Conservation (phyloP, 2,797 vertebrate genomes). For the Molossus molossus region DNA sequence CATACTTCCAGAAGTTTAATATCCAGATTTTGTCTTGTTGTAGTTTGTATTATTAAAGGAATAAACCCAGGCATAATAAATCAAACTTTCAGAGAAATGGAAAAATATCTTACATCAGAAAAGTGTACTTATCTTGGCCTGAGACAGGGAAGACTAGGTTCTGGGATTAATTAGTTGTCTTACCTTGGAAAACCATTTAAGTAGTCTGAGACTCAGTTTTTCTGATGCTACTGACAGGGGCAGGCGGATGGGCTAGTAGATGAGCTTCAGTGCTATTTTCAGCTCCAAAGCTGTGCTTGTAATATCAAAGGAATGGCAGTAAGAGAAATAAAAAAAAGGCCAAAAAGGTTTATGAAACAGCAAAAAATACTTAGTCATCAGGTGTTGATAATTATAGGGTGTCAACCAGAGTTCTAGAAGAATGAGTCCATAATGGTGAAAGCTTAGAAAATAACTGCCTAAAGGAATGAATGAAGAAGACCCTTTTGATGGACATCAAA, state of each 20-base stretch:
- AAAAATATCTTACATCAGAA: neutral
- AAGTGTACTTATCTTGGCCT: neutral
- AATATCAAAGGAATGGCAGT: neutral
- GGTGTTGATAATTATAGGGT: conserved; percentile 49
- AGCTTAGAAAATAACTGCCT: conserved; percentile 40
- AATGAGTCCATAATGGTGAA: neutral
- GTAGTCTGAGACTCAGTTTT: neutral
- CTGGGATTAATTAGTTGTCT: neutral
- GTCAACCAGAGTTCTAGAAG: neutral
- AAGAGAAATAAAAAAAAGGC: neutral
- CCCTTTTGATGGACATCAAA: neutral
- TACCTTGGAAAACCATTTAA: conserved; percentile 17
- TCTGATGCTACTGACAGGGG: neutral
- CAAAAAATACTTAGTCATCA: neutral
- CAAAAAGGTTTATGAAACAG: neutral
- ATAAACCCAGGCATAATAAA: conserved; percentile 6
- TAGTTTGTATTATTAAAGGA: neutral
- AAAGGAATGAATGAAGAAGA: neutral
- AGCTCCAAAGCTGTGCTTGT: neutral
- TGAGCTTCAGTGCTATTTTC: neutral
- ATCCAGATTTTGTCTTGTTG: neutral
- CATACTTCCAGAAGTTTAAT: neutral
- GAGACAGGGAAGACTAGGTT: neutral
- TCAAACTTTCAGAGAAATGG: conserved; percentile 10
- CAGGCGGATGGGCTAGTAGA: neutral